Base-by-base conservation (phyloP, 2,113 vertebrate genomes). In the Astur gentilis region DNA sequence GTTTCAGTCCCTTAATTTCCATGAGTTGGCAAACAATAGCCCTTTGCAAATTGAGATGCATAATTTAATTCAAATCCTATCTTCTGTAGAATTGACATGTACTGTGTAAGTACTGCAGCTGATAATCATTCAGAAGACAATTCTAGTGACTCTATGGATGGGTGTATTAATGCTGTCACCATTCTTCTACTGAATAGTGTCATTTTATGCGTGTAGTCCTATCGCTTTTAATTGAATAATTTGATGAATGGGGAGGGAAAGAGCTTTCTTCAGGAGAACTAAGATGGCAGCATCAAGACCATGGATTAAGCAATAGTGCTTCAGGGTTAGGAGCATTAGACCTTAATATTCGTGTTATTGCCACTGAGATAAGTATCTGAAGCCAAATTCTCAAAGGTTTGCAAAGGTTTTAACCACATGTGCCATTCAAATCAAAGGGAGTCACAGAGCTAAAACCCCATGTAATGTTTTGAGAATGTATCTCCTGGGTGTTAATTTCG, bases 401-500 rank as follows among this genome's bases (percentile, higher is more conserved):
- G 82, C 67, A 52, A 75, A 79, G 60, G 49, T 25, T 95, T 97
- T 95, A 95, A 93, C 87, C 71, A 78, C 83, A 93, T 2, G 0
- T 93, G 77, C 79, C 52, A 21, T 87, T 96, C 92, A 95, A 92
- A 96, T 61, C 57, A 62, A 86, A 62, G 92, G 89, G 45, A 94
- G 91, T 54, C 83, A 83, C 17, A 25, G 78, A 95, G 45, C 94
- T 96, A 94, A 96, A 94, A 75, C 85, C 70, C 88, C 88, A 34
- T 95, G 92, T 90, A 92, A 92, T 83, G 77, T 83, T 92, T 90
- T 87, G 80, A 90, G 95, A 96, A 94, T 96, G 49, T 82, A 55
- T 95, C 92, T 95, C 96, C 69, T 94, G 96, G 95, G 92, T 92
- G 85, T 91, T 95, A 95, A 98, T 96, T 97, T 97, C 95, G 90